Conservation (phyloP, 2,113 vertebrate species). For the Hemiscyllium ocellatum region DNA sequence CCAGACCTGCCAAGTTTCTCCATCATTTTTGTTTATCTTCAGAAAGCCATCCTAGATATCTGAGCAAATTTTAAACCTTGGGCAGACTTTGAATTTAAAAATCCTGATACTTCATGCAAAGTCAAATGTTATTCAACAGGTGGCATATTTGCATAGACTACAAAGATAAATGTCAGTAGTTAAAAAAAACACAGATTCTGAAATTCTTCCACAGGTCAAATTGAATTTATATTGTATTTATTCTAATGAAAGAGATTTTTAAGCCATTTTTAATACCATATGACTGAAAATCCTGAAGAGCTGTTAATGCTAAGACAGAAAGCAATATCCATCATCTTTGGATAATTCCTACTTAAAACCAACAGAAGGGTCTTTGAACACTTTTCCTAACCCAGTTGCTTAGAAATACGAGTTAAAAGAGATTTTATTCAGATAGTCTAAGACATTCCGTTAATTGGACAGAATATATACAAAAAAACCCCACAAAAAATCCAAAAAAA, state of each 20-base stretch:
- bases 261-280: background rate
- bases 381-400: background rate
- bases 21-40: background rate
- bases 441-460: no score
- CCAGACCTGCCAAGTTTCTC: no score
- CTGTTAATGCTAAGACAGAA: background rate
- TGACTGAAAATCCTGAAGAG: background rate
- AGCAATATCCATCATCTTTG: background rate
- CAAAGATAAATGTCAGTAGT: background rate
- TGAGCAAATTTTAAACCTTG: background rate
- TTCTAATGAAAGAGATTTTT: background rate
- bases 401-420: background rate
- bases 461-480: no score
- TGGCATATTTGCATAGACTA: background rate
- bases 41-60: background rate
- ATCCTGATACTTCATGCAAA: background rate
- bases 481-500: no score
- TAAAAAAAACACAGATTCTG: background rate
- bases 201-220: background rate
- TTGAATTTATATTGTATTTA: background rate
- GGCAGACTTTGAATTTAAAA: background rate
- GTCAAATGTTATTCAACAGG: background rate
- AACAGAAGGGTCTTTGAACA: conserved; percentile 8
- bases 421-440: background rate
- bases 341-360: background rate